Evolutionary conservation across 92 coral and sea anemone genomes (phyloP), one percentile per base, ranked within the genome.

Genomic region (Montipora capitata): DNA sequence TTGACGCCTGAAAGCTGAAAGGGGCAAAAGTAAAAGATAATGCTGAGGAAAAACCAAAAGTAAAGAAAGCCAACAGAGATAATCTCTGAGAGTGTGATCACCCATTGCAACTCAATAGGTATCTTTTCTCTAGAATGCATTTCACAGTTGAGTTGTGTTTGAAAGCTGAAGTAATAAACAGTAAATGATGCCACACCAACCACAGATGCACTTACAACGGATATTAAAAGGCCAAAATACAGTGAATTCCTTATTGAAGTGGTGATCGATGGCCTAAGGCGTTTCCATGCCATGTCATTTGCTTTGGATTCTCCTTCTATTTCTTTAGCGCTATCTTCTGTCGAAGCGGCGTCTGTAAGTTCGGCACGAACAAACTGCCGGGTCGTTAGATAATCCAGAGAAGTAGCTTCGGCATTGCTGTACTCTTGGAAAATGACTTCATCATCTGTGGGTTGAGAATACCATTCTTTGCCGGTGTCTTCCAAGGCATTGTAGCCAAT

Each of bases 401-500:
- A 11, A 15, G 52, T 70, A 3, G 75, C 75, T 42, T 70, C 75
- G 52, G 35, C n/a, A 17, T 70, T 70, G 16, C 75, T n/a, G 54
- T 70, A 70, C 43, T 70, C 75, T 70, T 70, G 75, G 17, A 40
- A 70, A 43, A 70, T 70, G 42, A 42, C 0, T 20, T 20, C 75
- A 7, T 70, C 75, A 70, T 42, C 52, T 3, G 42, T 12, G 6
- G 56, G 20, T 70, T 70, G 75, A 4, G 20, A 13, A n/a, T 70
- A 70, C 75, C 75, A 70, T 43, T 70, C 75, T 3, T 15, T 70
- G 38, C 75, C 75, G 7, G 75, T 70, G 75, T 70, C 75, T 3
- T 70, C 52, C 4, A 70, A n/a, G 42, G 56, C 75, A 70, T 40
- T 70, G 75, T 41, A 70, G 51, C 75, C 75, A 70, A 41, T 12